Conservation (phyloP, 92 coral and sea anemone species). For the Umimayanthus kanabou region DNA sequence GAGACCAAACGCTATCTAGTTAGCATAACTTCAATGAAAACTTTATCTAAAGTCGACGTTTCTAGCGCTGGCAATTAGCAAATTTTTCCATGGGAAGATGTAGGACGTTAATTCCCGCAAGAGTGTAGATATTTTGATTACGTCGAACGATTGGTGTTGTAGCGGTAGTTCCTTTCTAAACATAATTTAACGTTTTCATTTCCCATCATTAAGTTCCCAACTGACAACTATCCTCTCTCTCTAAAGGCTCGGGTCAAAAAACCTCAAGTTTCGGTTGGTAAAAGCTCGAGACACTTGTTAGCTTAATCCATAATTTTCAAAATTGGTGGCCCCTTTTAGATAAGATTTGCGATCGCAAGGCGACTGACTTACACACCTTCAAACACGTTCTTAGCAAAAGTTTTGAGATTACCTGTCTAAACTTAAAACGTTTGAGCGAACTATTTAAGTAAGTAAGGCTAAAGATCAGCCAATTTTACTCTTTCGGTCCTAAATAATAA, state of each 20-base stretch:
- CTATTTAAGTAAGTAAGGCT: not conserved
- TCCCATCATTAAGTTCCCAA: not conserved
- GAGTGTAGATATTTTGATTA: not conserved
- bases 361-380: not conserved
- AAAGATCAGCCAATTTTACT: not conserved
- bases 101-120: not conserved
- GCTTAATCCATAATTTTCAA: not conserved
- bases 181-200: not conserved
- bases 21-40: not conserved
- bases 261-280: not conserved
- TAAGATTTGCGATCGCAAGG: not conserved
- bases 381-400: not conserved
- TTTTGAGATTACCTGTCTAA: too few species aligned
- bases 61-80: not conserved
- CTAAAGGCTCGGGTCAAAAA: not conserved
- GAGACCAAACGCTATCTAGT: not conserved
- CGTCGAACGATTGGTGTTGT: not conserved
- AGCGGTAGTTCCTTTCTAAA: not conserved
- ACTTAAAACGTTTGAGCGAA: not conserved
- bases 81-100: not conserved
- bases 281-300: not conserved
- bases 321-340: not conserved
- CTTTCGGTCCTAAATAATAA: not conserved
- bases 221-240: not conserved
- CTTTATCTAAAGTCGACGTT: not conserved